Percentiles rank a stretch among this genome's conserved stretches.
phyloP scores from a whole-genome alignment of 2,797 vertebrate genomes.

The Clarias pachynema region DNA sequence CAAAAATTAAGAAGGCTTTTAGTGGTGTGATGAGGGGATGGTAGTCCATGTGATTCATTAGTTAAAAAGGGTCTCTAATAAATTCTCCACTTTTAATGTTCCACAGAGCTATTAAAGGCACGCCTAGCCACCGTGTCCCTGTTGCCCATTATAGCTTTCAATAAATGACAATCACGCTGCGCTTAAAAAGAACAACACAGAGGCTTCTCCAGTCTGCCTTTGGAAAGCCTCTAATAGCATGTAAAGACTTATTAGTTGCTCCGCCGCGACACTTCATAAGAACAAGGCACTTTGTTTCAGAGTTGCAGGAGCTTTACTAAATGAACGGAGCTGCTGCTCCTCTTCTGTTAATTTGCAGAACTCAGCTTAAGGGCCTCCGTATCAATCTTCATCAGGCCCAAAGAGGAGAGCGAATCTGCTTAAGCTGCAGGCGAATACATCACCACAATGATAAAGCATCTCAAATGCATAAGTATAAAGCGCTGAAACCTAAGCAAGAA shows the following conservation, averaged over 20 bases:
- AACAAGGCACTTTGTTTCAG: slow-evolving; percentile 73
- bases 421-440: slow-evolving; percentile 42
- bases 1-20: slow-evolving; percentile 76
- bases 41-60: slow-evolving; percentile 70
- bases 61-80: slow-evolving; percentile 64
- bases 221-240: slow-evolving; percentile 71
- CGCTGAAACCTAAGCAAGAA: slow-evolving; percentile 47
- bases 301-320: slow-evolving; percentile 72
- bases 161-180: slow-evolving; percentile 73
- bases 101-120: slow-evolving; percentile 71
- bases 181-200: slow-evolving; percentile 61
- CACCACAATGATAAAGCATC: slow-evolving; percentile 52
- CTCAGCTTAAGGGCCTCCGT: slow-evolving; percentile 67
- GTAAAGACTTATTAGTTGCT: slow-evolving; percentile 76
- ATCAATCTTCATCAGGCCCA: slow-evolving; percentile 71
- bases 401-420: slow-evolving; percentile 48
- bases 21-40: slow-evolving; percentile 56
- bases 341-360: slow-evolving; percentile 69
- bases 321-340: slow-evolving; percentile 71
- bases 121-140: slow-evolving; percentile 54
- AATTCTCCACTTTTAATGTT: slow-evolving; percentile 72
- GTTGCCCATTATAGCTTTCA: slow-evolving; percentile 74
- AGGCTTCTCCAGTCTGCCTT: slow-evolving; percentile 63
- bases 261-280: slow-evolving; percentile 64
- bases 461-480: slow-evolving; percentile 7